Conservation (phyloP, 2,888 invertebrate genomes). For the Marasmarcha lunaedactyla region DNA sequence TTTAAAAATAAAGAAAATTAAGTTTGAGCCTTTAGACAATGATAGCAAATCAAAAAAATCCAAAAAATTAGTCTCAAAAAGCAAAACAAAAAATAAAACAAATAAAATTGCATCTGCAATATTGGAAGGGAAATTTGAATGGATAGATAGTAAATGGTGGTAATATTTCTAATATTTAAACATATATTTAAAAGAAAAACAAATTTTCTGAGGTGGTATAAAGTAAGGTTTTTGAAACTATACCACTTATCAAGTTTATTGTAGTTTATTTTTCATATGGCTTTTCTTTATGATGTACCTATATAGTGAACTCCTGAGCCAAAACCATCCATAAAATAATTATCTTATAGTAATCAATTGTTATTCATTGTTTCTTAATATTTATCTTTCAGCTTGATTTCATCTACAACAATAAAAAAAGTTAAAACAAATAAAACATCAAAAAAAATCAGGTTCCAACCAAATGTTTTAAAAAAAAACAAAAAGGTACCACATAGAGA, state of each 20-base stretch:
- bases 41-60: no score
- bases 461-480: neutral
- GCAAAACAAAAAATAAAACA: constrained; percentile 21
- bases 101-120: constrained; percentile 46
- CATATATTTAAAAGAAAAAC: no score
- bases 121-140: constrained; percentile 48
- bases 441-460: no score
- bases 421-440: neutral
- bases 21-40: constrained; percentile 6
- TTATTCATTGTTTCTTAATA: no score
- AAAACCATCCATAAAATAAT: no score
- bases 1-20: constrained; percentile 14
- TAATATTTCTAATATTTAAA: constrained; percentile 23
- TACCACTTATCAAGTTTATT: no score
- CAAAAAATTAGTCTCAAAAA: constrained; percentile 13
- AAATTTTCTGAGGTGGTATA: no score
- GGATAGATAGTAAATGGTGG: constrained; percentile 57
- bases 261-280: no score
- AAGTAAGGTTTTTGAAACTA: no score
- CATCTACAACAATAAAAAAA: neutral
- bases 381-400: neutral
- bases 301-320: no score
- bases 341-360: no score
- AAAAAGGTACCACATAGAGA: constrained; percentile 1
- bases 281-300: no score